phyloP scores from a whole-genome alignment of 2,797 vertebrate species.

The Pseudochirops cupreus region DNA sequence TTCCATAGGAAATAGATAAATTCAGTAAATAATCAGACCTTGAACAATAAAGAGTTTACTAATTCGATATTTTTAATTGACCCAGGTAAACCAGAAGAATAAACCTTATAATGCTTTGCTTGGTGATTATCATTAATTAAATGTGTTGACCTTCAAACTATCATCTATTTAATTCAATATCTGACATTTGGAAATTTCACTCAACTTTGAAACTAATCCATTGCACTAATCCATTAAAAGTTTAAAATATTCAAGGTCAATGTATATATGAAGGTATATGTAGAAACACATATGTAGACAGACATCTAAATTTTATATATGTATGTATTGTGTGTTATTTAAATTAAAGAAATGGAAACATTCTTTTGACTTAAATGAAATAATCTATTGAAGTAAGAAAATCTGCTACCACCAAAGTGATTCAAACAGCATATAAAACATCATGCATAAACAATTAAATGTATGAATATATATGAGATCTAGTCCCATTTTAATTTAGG shows the following conservation, averaged over 20 bases:
- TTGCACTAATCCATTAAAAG: background rate
- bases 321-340: background rate
- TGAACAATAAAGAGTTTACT: background rate
- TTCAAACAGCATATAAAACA: background rate
- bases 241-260: background rate
- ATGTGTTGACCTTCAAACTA: background rate
- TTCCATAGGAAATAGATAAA: background rate
- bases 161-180: no score
- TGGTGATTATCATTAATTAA: conserved; percentile 8
- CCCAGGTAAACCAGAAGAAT: background rate
- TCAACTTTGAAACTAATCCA: no score
- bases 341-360: conserved; percentile 11
- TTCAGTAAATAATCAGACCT: background rate
- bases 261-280: background rate
- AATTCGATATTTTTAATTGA: background rate
- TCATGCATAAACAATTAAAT: background rate
- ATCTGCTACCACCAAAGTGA: background rate
- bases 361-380: conserved; percentile 14
- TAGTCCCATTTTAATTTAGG: conserved; percentile 56
- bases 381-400: background rate
- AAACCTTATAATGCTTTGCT: background rate
- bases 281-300: no score
- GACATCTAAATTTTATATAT: background rate
- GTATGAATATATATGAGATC: background rate
- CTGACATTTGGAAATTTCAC: no score